Percentiles rank a stretch among this genome's conserved stretches.
These are phyloP conservation scores for Potorous gilbertii DNA, from an alignment of 2,797 vertebrate species.

Conservation along the genomic window DNA sequence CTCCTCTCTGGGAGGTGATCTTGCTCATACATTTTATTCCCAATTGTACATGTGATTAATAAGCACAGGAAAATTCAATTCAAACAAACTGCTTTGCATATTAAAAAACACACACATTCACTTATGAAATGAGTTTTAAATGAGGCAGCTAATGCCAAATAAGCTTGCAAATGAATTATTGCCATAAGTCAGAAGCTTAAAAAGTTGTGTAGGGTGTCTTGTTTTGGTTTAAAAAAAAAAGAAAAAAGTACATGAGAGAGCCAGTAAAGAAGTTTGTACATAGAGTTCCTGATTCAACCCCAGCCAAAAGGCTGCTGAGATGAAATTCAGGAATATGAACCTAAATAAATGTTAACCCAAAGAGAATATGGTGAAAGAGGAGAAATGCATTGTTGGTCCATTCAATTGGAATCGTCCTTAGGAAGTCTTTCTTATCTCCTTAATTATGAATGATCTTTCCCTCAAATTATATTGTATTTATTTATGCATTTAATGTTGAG, in stretches of 20 bases:
- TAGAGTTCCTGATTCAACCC: background rate
- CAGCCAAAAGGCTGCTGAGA: conserved; percentile 29
- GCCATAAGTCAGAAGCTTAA: conserved; percentile 36
- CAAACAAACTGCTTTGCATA: conserved; percentile 54
- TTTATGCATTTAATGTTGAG: background rate
- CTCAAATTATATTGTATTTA: background rate
- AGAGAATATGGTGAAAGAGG: background rate
- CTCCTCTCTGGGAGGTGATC: conserved; percentile 48
- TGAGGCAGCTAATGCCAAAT: conserved; percentile 57
- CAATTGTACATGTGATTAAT: conserved; percentile 55
- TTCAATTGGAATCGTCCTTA: background rate
- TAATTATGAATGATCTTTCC: background rate
- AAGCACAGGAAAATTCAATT: conserved; percentile 66
- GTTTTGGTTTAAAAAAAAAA: background rate
- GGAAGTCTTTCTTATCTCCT: background rate
- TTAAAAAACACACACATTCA: conserved; percentile 44
- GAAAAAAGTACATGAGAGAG: conserved; percentile 36
- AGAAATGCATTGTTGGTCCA: conserved; percentile 12
- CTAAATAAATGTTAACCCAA: background rate
- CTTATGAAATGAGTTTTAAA: conserved; percentile 67
- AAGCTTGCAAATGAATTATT: conserved; percentile 64
- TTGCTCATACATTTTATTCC: conserved; percentile 57
- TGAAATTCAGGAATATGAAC: conserved; percentile 25
- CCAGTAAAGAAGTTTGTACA: background rate
- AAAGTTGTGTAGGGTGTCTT: conserved; percentile 40